Conservation (phyloP, 1,140 invertebrate species). For the Eciton burchellii region DNA sequence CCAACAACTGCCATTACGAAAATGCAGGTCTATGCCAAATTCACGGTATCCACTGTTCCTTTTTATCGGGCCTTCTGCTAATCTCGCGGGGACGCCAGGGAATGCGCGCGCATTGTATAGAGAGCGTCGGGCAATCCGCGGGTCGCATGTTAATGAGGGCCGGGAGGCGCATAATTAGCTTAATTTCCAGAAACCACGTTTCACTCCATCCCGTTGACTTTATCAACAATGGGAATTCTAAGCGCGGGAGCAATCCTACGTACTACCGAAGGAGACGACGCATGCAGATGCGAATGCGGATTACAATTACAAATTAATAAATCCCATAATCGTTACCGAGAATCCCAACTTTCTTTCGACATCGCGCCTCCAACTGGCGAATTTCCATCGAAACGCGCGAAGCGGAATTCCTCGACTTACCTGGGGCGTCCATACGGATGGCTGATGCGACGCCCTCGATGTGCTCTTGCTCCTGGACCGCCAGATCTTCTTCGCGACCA, state of each 20-base stretch:
- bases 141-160: not conserved
- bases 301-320: no score
- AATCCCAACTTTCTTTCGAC: no score
- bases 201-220: not conserved
- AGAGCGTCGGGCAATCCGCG: slow-evolving; percentile 23
- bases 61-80: slow-evolving; percentile 56
- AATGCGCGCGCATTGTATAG: slow-evolving; percentile 35
- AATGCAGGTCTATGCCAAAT: slow-evolving; percentile 43
- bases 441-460: slow-evolving; percentile 86
- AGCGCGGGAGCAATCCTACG: not conserved
- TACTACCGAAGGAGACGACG: not conserved
- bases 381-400: no score
- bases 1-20: slow-evolving; percentile 53
- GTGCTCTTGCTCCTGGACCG: slow-evolving; percentile 92
- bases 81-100: slow-evolving; percentile 53
- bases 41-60: slow-evolving; percentile 38
- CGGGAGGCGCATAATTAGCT: not conserved
- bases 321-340: no score
- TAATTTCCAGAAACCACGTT: slow-evolving; percentile 41
- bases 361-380: no score
- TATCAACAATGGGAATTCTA: not conserved
- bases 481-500: slow-evolving; percentile 94
- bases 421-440: slow-evolving; percentile 91
- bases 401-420: slow-evolving; percentile 84
- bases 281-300: no score